Percentiles rank a stretch among this genome's conserved stretches.
Evolutionary conservation across 1,140 invertebrate species (phyloP).

Genomic region (Chironomus striatipennis): DNA sequence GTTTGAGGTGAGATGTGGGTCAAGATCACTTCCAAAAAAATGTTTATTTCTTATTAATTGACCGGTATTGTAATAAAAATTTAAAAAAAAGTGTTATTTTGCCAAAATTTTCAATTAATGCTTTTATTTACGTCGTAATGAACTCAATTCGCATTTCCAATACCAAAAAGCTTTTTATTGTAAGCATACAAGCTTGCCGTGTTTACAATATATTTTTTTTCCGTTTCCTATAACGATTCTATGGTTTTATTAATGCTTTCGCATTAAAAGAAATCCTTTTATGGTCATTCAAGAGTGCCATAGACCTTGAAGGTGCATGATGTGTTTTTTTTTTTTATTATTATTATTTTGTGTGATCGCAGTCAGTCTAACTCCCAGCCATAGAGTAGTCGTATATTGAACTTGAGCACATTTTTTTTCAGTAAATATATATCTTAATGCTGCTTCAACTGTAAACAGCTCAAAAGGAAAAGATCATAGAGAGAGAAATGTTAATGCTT

Average conservation of each 20-base stretch:
- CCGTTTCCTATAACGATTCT: background rate
- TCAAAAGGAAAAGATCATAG: background rate
- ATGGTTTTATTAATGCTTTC: background rate
- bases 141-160: too few species aligned
- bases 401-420: background rate
- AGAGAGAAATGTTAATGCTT: background rate
- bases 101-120: too few species aligned
- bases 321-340: background rate
- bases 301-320: slow-evolving; percentile 11
- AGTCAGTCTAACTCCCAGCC: background rate
- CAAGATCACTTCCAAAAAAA: background rate
- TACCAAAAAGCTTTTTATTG: too few species aligned
- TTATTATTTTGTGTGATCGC: background rate
- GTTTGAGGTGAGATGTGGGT: background rate
- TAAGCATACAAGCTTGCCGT: too few species aligned
- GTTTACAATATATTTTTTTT: background rate
- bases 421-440: background rate
- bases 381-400: background rate
- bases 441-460: background rate
- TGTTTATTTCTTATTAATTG: too few species aligned
- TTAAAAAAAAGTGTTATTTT: too few species aligned
- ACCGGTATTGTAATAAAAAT: too few species aligned
- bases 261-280: slow-evolving; percentile 2
- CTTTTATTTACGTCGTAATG: too few species aligned
- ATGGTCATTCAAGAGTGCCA: slow-evolving; percentile 6